A percentile compares a stretch with the other conserved stretches of the same genome.
Conservation (phyloP, 2,888 invertebrate species). For the Dicycla oo region DNA sequence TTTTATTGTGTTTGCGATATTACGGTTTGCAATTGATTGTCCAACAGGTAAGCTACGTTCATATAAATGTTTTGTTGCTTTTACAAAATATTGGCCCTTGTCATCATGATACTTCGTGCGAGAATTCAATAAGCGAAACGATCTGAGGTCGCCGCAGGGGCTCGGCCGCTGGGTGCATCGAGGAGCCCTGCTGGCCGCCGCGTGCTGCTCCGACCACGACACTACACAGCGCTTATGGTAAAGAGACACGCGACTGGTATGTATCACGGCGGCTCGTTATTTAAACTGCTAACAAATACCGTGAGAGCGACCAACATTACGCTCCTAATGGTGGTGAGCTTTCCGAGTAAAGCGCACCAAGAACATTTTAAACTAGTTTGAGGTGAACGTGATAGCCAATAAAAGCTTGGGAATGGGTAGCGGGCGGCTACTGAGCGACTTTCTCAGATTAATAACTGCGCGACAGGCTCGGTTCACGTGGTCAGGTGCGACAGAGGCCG, state of each 20-base stretch:
- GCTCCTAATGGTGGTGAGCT: slow-evolving; percentile 74
- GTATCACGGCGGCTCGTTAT: slow-evolving; percentile 74
- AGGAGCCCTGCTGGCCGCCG: slow-evolving; percentile 75
- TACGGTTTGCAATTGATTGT: slow-evolving; percentile 34
- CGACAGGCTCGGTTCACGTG: slow-evolving; percentile 77
- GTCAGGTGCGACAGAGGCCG: slow-evolving; percentile 71
- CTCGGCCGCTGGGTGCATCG: slow-evolving; percentile 80
- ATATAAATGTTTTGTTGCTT: slow-evolving; percentile 55
- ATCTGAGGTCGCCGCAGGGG: slow-evolving; percentile 76
- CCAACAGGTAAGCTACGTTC: slow-evolving; percentile 8
- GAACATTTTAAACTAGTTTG: slow-evolving; percentile 87
- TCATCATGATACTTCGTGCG: slow-evolving; percentile 80
- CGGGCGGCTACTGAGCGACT: slow-evolving; percentile 82
- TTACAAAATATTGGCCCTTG: slow-evolving; percentile 75
- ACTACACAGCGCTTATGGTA: slow-evolving; percentile 79
- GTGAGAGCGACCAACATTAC: slow-evolving; percentile 82
- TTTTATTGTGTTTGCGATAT: slow-evolving; percentile 59
- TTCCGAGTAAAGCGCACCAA: slow-evolving; percentile 84
- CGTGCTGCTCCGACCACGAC: slow-evolving; percentile 77
- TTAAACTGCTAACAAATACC: slow-evolving; percentile 75
- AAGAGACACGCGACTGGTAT: slow-evolving; percentile 84
- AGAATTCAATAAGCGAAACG: slow-evolving; percentile 82
- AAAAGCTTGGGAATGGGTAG: slow-evolving; percentile 85
- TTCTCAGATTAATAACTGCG: slow-evolving; percentile 83
- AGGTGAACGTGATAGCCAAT: slow-evolving; percentile 86